Base-by-base conservation (phyloP, 2,113 vertebrate species). In the Triplophysa siluroides region DNA sequence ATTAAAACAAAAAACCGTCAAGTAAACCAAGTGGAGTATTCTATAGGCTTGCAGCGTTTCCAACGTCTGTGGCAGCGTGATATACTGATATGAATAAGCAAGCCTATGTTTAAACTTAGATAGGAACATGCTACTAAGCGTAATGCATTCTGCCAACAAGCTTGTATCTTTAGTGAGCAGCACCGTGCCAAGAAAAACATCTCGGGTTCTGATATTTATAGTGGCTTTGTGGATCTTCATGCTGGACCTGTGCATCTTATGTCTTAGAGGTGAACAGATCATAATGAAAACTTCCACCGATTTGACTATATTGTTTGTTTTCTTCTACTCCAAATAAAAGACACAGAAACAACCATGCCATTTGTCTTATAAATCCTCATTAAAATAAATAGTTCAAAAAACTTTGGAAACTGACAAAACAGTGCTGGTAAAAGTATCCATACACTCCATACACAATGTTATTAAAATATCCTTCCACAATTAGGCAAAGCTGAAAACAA, bases 171-270 rank as follows among this genome's bases (percentile, higher is more conserved):
- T 84, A 79, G 80, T 72, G 62, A 80, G 78, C 80, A 56, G 45
- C 26, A 45, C 60, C 69, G 71, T 80, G 84, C 85, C 83, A 89
- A 83, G 85, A 79, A 86, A 83, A 88, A 84, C 81, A 81, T 50
- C 71, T 78, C 76, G 11, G 66, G 80, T 61, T 86, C 60, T 78
- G 82, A 66, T 78, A 86, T 88, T 88, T 83, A 75, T 80, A 78
- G 81, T 52, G 64, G 71, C 76, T 88, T 83, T 82, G 78, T 76
- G 71, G 75, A 60, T n/a, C 2, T 72, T 68, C 50, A 54, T 47
- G 12, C 33, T 24, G 66, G 26, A 38, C 7, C 7, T 4, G n/a
- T 43, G 56, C 56, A 61, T 43, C 8, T 24, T 58, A 58, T 7
- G 8, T 58, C 19, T 58, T 19, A 60, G 58, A n/a, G 19, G 19